These are phyloP conservation scores for Corythornis cristatus DNA, from an alignment of 2,113 vertebrate genomes.

Conservation along the genomic window DNA sequence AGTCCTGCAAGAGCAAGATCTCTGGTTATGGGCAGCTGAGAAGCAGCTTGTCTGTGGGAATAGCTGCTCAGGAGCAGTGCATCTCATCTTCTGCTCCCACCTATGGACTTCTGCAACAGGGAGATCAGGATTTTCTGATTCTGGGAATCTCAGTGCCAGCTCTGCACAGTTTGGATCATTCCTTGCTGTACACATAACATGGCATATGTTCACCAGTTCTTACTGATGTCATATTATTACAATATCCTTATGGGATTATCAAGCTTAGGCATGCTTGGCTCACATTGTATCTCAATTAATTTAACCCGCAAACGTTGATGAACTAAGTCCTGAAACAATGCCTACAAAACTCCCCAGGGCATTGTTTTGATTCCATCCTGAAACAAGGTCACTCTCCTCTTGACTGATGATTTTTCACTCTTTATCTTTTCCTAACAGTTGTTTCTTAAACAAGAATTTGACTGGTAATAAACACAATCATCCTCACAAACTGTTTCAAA, in stretches of 20 bases:
- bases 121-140: neutral
- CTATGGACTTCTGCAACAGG: neutral
- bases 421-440: slow-evolving; percentile 30
- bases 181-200: neutral
- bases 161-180: neutral
- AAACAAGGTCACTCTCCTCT: slow-evolving; percentile 36
- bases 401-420: neutral
- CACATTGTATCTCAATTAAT: slow-evolving; percentile 43
- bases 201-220: neutral
- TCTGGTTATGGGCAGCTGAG: neutral
- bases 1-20: neutral
- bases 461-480: neutral
- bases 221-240: slow-evolving; percentile 29
- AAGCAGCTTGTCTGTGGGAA: neutral
- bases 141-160: neutral
- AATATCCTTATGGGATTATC: slow-evolving; percentile 43
- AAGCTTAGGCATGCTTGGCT: slow-evolving; percentile 31
- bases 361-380: slow-evolving; percentile 35
- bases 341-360: neutral
- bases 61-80: neutral
- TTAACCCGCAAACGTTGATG: slow-evolving; percentile 27
- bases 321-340: slow-evolving; percentile 48
- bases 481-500: neutral
- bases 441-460: slow-evolving; percentile 16
- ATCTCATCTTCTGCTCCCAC: neutral